Conservation (phyloP, 2,888 invertebrate species). For the Caenorhabditis japonica region DNA sequence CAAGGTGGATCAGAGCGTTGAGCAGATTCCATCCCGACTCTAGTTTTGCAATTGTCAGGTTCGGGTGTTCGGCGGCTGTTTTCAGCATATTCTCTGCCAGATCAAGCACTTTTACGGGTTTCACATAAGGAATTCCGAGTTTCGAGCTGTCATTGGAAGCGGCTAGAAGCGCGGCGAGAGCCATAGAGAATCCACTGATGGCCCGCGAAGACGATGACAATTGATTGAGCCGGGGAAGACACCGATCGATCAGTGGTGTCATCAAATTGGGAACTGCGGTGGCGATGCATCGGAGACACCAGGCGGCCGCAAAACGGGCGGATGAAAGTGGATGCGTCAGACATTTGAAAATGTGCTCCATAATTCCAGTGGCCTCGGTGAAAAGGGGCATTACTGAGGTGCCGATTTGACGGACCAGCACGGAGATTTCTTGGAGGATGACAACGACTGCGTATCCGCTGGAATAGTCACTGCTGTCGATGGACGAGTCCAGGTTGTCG, state of each 20-base stretch:
- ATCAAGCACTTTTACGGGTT: conserved; percentile 88
- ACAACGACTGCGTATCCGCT: conserved; percentile 80
- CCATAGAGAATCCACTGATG: conserved; percentile 88
- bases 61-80: conserved; percentile 95
- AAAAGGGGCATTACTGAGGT: conserved; percentile 92
- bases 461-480: conserved; percentile 56
- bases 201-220: conserved; percentile 86
- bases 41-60: conserved; percentile 92
- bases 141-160: conserved; percentile 88
- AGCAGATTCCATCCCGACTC: conserved; percentile 98
- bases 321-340: conserved; percentile 94
- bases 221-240: conserved; percentile 86
- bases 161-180: conserved; percentile 89
- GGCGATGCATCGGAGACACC: conserved; percentile 85
- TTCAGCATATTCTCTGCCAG: conserved; percentile 95
- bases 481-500: conserved; percentile 25
- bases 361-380: conserved; percentile 86
- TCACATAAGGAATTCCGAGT: conserved; percentile 93
- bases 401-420: conserved; percentile 90
- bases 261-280: conserved; percentile 94
- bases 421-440: conserved; percentile 92
- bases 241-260: conserved; percentile 89
- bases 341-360: conserved; percentile 87
- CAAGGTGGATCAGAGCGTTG: conserved; percentile 94
- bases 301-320: conserved; percentile 92